These are phyloP conservation scores for Leuciscus idus DNA, from an alignment of 2,113 vertebrate species.

Conservation along the genomic window DNA sequence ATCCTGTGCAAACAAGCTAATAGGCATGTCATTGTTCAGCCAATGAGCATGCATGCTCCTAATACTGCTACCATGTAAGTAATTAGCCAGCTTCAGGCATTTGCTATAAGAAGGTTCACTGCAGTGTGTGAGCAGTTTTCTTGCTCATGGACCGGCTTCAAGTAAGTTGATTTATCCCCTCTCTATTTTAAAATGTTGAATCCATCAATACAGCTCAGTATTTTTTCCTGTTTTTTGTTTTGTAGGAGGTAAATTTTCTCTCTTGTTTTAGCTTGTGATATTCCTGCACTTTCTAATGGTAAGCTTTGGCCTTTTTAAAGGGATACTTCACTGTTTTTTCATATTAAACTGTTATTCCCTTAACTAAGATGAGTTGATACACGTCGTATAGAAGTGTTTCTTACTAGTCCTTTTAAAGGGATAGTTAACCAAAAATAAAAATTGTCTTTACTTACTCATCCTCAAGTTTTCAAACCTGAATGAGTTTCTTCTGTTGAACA, in stretches of 20 bases:
- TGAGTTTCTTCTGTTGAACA: too few relatives aligned
- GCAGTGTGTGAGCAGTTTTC: not conserved
- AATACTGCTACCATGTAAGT: not conserved
- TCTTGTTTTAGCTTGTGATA: not conserved
- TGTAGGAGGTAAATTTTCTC: not conserved
- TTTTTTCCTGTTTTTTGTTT: not conserved
- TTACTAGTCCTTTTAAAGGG: too few relatives aligned
- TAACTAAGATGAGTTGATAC: too few relatives aligned
- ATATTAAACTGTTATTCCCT: too few relatives aligned
- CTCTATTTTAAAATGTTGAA: not conserved
- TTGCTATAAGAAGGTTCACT: not conserved
- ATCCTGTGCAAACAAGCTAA: not conserved
- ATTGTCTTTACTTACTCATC: too few relatives aligned
- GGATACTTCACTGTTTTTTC: too few relatives aligned
- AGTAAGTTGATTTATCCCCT: not conserved
- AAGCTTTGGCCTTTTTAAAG: not conserved
- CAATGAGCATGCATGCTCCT: too few relatives aligned
- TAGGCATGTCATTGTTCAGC: not conserved
- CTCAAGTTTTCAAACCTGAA: too few relatives aligned
- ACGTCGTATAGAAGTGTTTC: not conserved
- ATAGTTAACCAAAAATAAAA: too few relatives aligned
- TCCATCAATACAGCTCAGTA: not conserved
- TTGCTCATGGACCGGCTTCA: not conserved
- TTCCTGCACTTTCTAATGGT: not conserved
- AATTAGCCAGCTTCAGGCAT: not conserved